Evolutionary conservation across 2,797 vertebrate species (phyloP), one percentile per base, ranked within the genome.

Genomic region (Australoheros facetus): DNA sequence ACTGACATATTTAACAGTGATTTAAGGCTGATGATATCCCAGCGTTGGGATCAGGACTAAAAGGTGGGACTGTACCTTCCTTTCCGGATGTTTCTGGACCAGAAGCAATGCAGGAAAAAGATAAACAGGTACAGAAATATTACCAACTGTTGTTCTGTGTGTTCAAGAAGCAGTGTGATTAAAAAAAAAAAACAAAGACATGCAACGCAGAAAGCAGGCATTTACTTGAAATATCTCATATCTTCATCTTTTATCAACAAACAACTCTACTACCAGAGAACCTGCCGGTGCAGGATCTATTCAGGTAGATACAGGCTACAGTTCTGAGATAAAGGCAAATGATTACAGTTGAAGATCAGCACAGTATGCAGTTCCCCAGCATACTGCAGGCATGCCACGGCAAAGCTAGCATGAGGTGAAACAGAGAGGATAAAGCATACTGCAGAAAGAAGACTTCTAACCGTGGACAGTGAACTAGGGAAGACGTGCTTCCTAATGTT

Each of bases 21-120:
- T 21, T 73, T 3, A 45, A 14, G 7, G 57, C 34, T 12, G 13
- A 77, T 42, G 34, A 56, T 51, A 34, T 77, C 45, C 70, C 37
- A 42, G 70, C 2, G 12, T 16, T 66, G 57, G 26, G 23, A 78
- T 96, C 94, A 97, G 89, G 92, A 96, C 91, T 96, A 94, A 92
- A 96, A 96, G 79, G 95, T 91, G 16, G 96, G 91, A 76, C 96
- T 96, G 14, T 99, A 99, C 98, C 98, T 98, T 98, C 98, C 98
- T 94, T 97, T 95, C 30, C 98, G 96, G 91, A 99, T 98, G 96
- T 99, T 99, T 95, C 98, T 99, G 95, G 62, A 90, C 62, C 59
- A n/a, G 9, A 76, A 39, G 73, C 1, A 39, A 85, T 11, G 66
- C 56, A 64, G 71, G 21, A 73, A 70, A 10, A 82, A 73, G 60